Percentiles rank a stretch among this genome's conserved stretches.
phyloP scores from a whole-genome alignment of 2,113 vertebrate species.

The Verasper variegatus region DNA sequence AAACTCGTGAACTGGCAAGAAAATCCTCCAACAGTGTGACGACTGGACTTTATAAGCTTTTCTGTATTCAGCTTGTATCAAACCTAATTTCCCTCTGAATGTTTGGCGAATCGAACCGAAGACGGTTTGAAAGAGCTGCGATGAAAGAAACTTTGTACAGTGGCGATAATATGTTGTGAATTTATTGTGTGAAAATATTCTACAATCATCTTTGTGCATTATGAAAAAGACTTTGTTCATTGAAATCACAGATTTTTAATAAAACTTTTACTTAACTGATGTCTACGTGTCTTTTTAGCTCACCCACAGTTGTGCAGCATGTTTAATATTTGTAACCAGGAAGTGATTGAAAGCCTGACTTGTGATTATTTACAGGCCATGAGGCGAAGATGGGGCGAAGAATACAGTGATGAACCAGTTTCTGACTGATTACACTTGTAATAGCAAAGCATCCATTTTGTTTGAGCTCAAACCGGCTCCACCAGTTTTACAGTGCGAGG shows the following conservation, averaged over 20 bases:
- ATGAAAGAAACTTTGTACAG: conserved; percentile 24
- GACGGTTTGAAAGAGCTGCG: not conserved
- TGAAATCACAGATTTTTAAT: conserved; percentile 52
- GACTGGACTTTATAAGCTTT: conserved; percentile 29
- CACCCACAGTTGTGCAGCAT: not conserved
- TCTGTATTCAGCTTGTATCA: conserved; percentile 20
- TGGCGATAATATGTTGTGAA: conserved; percentile 28
- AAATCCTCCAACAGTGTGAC: not conserved
- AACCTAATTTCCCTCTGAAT: conserved; percentile 16
- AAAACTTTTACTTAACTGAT: conserved; percentile 28
- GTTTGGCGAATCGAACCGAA: conserved; percentile 12
- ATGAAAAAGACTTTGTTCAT: conserved; percentile 17
- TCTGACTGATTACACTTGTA: not conserved
- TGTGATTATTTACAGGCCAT: too few species aligned
- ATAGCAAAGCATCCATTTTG: not conserved
- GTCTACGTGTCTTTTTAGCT: not conserved
- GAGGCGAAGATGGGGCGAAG: not conserved
- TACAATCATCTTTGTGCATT: not conserved
- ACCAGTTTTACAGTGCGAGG: conserved; percentile 18
- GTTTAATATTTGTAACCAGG: not conserved
- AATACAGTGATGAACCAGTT: not conserved
- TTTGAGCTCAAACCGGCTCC: conserved; percentile 14
- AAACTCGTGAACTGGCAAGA: not conserved
- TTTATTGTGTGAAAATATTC: conserved; percentile 26
- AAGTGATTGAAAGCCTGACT: not conserved